A percentile compares a stretch with the other conserved stretches of the same genome.
Conservation (phyloP, 2,888 invertebrate species). For the Euplexia lucipara region DNA sequence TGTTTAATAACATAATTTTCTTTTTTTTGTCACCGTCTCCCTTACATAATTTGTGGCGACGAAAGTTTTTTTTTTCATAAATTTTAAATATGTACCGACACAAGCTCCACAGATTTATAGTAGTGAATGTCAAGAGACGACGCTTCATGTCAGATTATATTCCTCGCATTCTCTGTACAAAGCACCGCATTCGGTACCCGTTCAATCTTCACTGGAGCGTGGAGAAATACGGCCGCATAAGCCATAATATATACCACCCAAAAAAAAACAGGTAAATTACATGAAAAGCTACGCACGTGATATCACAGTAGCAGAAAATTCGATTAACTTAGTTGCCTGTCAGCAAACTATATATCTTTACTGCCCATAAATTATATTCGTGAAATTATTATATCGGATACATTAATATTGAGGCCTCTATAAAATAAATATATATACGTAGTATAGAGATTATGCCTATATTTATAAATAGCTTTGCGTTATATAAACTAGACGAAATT, state of each 20-base stretch:
- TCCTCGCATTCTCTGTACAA: constrained; percentile 70
- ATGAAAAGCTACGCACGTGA: constrained; percentile 80
- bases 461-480: constrained; percentile 47
- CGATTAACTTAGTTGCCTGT: constrained; percentile 81
- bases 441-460: constrained; percentile 41
- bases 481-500: constrained; percentile 40
- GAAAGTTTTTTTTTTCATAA: constrained; percentile 53
- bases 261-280: constrained; percentile 85
- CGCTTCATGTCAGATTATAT: constrained; percentile 66
- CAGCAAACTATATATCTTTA: constrained; percentile 81
- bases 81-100: constrained; percentile 59
- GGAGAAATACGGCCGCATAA: constrained; percentile 83
- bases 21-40: neutral
- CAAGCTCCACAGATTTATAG: constrained; percentile 60
- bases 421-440: constrained; percentile 61
- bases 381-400: constrained; percentile 74
- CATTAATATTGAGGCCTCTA: constrained; percentile 69
- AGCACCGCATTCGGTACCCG: constrained; percentile 78
- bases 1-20: constrained; percentile 4
- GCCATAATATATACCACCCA: constrained; percentile 77
- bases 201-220: constrained; percentile 81
- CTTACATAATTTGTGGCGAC: neutral
- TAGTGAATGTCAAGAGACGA: constrained; percentile 54
- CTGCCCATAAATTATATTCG: constrained; percentile 77
- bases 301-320: constrained; percentile 83